Conservation (phyloP, 1,140 invertebrate genomes). For the Zaprionus ghesquierei region DNA sequence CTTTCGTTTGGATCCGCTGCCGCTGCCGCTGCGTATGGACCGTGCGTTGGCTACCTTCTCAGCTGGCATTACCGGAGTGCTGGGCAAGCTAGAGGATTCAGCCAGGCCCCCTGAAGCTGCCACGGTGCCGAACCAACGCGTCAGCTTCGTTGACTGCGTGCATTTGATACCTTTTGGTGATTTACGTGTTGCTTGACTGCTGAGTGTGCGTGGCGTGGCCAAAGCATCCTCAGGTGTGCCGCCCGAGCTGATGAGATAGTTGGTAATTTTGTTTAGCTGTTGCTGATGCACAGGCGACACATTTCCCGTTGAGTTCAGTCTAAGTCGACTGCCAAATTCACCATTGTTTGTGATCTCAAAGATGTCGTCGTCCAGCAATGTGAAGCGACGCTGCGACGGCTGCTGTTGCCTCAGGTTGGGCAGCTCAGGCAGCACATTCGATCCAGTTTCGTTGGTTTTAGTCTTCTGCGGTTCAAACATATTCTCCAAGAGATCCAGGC, state of each 20-base stretch:
- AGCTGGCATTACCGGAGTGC: constrained; percentile 39
- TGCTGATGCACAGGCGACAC: constrained; percentile 61
- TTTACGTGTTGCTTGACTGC: constrained; percentile 44
- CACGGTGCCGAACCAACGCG: constrained; percentile 66
- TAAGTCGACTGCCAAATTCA: constrained; percentile 70
- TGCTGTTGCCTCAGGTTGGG: constrained; percentile 22
- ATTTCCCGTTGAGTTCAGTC: constrained; percentile 61
- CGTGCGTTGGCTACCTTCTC: constrained; percentile 45
- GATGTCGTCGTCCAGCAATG: constrained; percentile 68
- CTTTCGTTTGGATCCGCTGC: constrained; percentile 52
- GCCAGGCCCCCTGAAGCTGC: constrained; percentile 18
- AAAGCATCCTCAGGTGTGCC: constrained; percentile 41
- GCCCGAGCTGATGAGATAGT: constrained; percentile 66
- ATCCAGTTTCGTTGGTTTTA: constrained; percentile 15
- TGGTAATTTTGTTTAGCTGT: constrained; percentile 78
- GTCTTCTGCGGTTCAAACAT: constrained; percentile 61
- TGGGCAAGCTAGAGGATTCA: constrained; percentile 50
- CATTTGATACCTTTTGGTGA: constrained; percentile 60
- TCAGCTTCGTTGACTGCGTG: constrained; percentile 72
- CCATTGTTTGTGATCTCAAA: constrained; percentile 79
- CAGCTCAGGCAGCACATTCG: constrained; percentile 42
- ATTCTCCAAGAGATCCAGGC: constrained; percentile 70
- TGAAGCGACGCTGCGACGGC: constrained; percentile 27
- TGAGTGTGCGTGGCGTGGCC: background rate
- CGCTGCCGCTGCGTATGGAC: constrained; percentile 39